Evolutionary conservation across 2,888 invertebrate genomes (phyloP), one percentile per base, ranked within the genome.

Genomic region (Epiperipatus broadwayi): DNA sequence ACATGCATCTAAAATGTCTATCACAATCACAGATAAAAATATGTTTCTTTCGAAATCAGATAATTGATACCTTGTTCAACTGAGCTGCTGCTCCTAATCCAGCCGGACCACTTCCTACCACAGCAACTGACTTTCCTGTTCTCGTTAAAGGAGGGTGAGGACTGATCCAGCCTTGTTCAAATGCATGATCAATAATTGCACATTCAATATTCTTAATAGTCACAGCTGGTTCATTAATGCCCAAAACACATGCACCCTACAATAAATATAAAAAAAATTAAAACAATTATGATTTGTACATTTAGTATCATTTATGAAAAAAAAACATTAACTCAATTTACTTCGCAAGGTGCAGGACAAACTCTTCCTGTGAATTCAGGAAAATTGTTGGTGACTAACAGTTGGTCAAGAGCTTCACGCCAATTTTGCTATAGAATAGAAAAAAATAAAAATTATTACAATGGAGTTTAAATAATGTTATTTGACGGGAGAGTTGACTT

Each of bases 171-270:
- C 89, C 91, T 60, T 79, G 75, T 54, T 91, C 85, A 60, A 87
- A 97, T 8, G 89, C 97, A 64, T 89, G 75, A 65, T 97, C 97
- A 50, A 97, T 93, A 58, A 97, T 97, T 40, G 93, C 75, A 59
- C 93, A 93, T 65, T 97, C 97, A 51, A 97, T 95, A 59, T 91
- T 91, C 65, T 97, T 97, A 58, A 97, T 97, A 44, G 95, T 95
- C 18, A 97, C 97, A 8, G 95, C 71, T 3, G 91, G 89, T 52
- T 87, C 83, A 15, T 84, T 87, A 56, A 97, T 97, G 14, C 73
- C 91, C 46, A 95, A 63, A 41, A 93, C 93, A 60, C 97, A 97
- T 3, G 95, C 87, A 35, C 87, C 95, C 61, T 63, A 43, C 48
- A 44, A 22, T 3, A 21, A 36, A 35, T 5, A 16, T 7, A 15